Evolutionary conservation across 2,113 vertebrate genomes (phyloP).

Genomic region (Myocastor coypus): DNA sequence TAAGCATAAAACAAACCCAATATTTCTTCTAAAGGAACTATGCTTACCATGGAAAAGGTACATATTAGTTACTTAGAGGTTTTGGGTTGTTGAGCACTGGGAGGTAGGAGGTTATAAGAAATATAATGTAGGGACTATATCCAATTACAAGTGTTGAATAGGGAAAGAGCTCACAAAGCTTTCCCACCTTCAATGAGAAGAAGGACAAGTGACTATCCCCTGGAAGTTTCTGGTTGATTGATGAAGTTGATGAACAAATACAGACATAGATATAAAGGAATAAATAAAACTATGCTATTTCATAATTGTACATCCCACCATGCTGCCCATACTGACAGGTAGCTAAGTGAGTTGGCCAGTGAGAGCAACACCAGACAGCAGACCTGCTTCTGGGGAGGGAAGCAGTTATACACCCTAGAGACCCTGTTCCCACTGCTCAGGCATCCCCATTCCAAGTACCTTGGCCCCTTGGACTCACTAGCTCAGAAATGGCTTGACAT

Average conservation of each 20-base stretch:
- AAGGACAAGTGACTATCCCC: not conserved
- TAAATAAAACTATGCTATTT: not conserved
- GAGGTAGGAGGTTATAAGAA: not conserved
- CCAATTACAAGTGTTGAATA: not conserved
- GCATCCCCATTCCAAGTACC: not conserved
- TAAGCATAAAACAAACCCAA: not conserved
- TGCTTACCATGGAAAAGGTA: not conserved
- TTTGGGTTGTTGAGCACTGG: not conserved
- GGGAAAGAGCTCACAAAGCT: not conserved
- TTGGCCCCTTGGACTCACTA: not conserved
- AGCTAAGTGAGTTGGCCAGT: too few species aligned
- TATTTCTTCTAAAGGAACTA: not conserved
- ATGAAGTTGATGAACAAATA: not conserved
- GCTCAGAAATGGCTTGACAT: not conserved
- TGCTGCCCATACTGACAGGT: not conserved
- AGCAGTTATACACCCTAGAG: accelerated
- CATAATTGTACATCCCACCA: not conserved
- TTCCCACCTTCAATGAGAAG: not conserved
- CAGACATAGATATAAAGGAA: not conserved
- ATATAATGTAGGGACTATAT: not conserved
- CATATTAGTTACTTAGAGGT: not conserved
- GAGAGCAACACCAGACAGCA: not conserved
- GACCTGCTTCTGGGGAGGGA: not conserved
- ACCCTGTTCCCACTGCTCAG: too few species aligned
- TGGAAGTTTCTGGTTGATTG: not conserved